phyloP scores from a whole-genome alignment of 2,113 vertebrate species.

The Micromys minutus region DNA sequence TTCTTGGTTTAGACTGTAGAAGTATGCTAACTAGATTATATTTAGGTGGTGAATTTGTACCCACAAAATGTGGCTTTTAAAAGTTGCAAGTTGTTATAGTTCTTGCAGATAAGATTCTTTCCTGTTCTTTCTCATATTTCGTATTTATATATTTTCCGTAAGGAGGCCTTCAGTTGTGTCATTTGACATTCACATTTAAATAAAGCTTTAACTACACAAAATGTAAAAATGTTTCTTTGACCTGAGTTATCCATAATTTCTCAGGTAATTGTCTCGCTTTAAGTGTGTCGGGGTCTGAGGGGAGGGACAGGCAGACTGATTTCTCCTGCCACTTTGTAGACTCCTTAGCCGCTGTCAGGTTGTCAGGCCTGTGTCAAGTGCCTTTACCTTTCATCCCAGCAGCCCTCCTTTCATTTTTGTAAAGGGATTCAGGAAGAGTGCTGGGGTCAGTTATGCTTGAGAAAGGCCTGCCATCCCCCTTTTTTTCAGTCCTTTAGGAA shows the following conservation, averaged over 20 bases:
- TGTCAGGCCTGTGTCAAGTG: no score
- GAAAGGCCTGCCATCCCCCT: neutral
- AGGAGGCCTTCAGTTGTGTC: conserved; percentile 68
- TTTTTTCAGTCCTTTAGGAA: neutral
- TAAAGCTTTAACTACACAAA: conserved; percentile 54
- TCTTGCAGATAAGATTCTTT: conserved; percentile 74
- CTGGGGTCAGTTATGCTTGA: neutral
- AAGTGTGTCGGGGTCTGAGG: neutral
- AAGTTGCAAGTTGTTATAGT: conserved; percentile 66
- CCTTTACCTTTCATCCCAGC: no score
- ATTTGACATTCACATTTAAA: conserved; percentile 68
- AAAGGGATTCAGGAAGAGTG: conserved; percentile 36
- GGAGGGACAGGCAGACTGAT: neutral
- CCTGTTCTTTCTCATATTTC: conserved; percentile 68
- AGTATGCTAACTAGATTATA: conserved; percentile 74
- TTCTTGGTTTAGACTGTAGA: conserved; percentile 69
- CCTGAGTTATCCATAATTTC: conserved; percentile 77
- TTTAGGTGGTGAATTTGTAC: conserved; percentile 76
- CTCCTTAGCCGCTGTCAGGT: no score
- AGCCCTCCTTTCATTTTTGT: neutral
- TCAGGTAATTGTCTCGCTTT: neutral
- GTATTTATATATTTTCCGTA: conserved; percentile 71
- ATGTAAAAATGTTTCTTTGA: conserved; percentile 57
- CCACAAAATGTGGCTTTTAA: conserved; percentile 66
- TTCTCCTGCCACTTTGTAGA: neutral